These are phyloP conservation scores for Pelagia noctiluca DNA, from an alignment of 30 jellyfish, hydroid and myxozoan genomes.

Conservation along the genomic window DNA sequence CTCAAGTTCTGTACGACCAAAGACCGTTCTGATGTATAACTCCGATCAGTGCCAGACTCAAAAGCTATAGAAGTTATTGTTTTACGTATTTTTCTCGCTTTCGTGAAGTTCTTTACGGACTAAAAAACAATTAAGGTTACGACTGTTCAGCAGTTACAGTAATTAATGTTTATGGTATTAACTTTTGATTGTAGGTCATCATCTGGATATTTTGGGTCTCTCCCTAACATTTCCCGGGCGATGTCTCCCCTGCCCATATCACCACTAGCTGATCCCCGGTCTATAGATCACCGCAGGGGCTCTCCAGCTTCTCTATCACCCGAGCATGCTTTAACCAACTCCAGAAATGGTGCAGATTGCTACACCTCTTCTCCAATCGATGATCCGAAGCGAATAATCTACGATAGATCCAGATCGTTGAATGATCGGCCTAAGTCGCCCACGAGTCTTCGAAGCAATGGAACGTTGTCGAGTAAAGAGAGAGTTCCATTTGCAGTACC, in stretches of 20 bases:
- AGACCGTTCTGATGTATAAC: no score
- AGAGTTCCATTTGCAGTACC: slow-evolving; percentile 54
- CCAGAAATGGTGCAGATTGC: slow-evolving; percentile 12
- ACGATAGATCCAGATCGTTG: slow-evolving; percentile 43
- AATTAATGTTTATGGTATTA: no score
- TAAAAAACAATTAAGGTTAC: no score
- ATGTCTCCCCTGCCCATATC: slow-evolving; percentile 59
- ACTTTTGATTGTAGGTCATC: no score
- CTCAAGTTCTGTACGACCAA: no score
- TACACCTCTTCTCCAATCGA: slow-evolving; percentile 13
- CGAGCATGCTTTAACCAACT: slow-evolving; percentile 21
- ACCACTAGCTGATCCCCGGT: slow-evolving; percentile 50
- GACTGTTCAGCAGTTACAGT: no score
- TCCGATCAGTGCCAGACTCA: no score
- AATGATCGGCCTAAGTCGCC: slow-evolving; percentile 58
- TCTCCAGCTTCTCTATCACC: slow-evolving; percentile 62
- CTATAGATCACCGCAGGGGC: slow-evolving; percentile 15
- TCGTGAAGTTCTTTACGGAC: no score
- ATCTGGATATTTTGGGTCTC: slow-evolving; percentile 66
- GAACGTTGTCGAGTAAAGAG: slow-evolving; percentile 8
- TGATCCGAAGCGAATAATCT: slow-evolving; percentile 12
- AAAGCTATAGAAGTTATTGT: no score
- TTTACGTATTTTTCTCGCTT: no score
- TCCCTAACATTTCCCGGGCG: slow-evolving; percentile 44
- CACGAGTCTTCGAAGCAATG: slow-evolving; percentile 48